Base-by-base conservation (phyloP, 2,888 invertebrate genomes). In the Chaetogeoica ovagalla region DNA sequence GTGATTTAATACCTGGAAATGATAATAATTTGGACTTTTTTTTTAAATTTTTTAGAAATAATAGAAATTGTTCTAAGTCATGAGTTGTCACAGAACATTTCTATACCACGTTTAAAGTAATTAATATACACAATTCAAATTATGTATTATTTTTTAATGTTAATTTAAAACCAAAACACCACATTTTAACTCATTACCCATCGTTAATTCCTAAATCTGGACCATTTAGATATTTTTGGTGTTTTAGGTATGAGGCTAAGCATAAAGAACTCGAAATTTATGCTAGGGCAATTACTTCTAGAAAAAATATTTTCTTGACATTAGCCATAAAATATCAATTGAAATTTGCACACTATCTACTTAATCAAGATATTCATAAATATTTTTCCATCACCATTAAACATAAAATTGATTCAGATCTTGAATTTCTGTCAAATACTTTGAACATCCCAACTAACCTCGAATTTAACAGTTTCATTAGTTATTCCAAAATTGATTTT, bases 381-480 rank as follows among this genome's bases (percentile, higher is more conserved):
- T 9, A 60, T 21, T 60, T 43, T 66, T 4, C 43, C 5, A 66
- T 43, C 11, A n/a, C 13, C 11, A 11, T 21, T 66, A 66, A 66
- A 66, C n/a, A 43, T 66, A 43, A 43, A 66, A 66, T 43, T 66
- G 13, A 66, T 66, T 43, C 65, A n/a, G 21, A 66, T 66, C 43
- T 66, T 21, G 65, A 66, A 66, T 43, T 66, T 66, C 21, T 43
- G 5, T 66, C 65, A 43, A 43, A 21, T 43, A 66, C 11, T n/a
- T 66, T 66, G 13, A 66, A 21, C 43, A 43, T 43, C 21, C 17
- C n/a, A n/a, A n/a, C n/a, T n/a, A n/a, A n/a, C n/a, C n/a, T n/a
- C n/a, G n/a, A 3, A 17, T 68, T 23, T 52, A 52, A 48, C 17
- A 68, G 17, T 68, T 23, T 23, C 17, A 23, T 15, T 23, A 68